Evolutionary conservation across 2,888 invertebrate species (phyloP), one percentile per base, ranked within the genome.

Genomic region (Drosophila macrospina): DNA sequence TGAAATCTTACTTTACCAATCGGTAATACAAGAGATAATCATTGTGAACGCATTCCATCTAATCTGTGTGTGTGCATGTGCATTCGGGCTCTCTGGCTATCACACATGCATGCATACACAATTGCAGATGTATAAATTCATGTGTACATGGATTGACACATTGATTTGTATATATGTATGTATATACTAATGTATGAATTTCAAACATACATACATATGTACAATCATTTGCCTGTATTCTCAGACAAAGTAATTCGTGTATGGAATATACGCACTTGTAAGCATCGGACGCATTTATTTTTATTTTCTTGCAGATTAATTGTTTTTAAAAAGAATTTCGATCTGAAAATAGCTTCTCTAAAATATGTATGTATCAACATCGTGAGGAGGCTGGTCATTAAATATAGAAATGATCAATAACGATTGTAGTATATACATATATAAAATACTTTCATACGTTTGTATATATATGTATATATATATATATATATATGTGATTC

Each of bases 371-470:
- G 37, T 20, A 41, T 39, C 11, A 5, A 39, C 13, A 16, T 13
- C 8, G 8, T 16, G 10, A 5, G 16, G 11, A 16, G 16, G 11
- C 5, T 39, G 28, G 15, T 5, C 45, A 32, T 32, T 47, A 47
- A 20, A 30, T 47, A 20, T 47, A 47, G 30, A 47, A 47, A 32
- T 47, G 32, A 47, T 47, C 47, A 47, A 47, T 30, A 47, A 47
- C 30, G 11, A 32, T 16, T 16, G 10, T 34, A 3, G 20, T 20
- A 20, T 20, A 20, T 20, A 20, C 20, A 20, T 20, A 34, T 11
- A 32, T 32, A 32, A 4, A 30, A 10, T 30, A 30, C 30, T 3
- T 30, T 16, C 39, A 16, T 39, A 7, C 37, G 2, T 28, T 2
- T 16, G 37, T 13, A 11, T 41, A 20, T 47, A 11, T 47, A 11